Percentiles rank a stretch among this genome's conserved stretches.
Conservation (phyloP, 1,140 invertebrate genomes). For the Orussus abietinus region DNA sequence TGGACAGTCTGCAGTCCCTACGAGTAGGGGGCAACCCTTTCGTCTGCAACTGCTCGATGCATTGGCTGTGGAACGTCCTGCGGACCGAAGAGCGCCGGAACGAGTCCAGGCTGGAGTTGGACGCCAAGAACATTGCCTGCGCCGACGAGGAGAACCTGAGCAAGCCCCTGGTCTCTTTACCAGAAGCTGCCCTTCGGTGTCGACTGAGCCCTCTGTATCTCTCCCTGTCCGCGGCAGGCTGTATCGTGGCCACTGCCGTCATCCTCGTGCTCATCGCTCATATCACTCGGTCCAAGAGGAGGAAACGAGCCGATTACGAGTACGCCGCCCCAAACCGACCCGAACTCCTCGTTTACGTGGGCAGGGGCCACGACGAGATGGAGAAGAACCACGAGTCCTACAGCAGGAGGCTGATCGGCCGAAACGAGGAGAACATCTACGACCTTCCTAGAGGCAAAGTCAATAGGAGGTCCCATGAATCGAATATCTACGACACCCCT, state of each 20-base stretch:
- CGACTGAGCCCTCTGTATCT: slow-evolving; percentile 42
- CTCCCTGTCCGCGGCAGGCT: slow-evolving; percentile 35
- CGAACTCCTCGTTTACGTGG: slow-evolving; percentile 48
- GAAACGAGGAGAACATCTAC: slow-evolving; percentile 41
- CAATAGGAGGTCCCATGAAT: slow-evolving; percentile 21
- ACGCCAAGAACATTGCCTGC: slow-evolving; percentile 43
- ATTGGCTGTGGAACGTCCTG: slow-evolving; percentile 78
- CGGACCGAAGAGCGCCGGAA: slow-evolving; percentile 44
- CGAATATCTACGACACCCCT: slow-evolving; percentile 42
- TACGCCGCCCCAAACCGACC: slow-evolving; percentile 43
- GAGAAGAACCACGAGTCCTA: slow-evolving; percentile 43
- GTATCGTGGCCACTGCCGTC: slow-evolving; percentile 35
- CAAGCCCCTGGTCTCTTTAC: slow-evolving; percentile 34
- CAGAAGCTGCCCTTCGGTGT: slow-evolving; percentile 43
- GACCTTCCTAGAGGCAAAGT: slow-evolving; percentile 28
- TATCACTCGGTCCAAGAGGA: slow-evolving; percentile 35
- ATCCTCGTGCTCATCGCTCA: slow-evolving; percentile 40
- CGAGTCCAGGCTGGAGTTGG: slow-evolving; percentile 38
- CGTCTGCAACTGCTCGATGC: slow-evolving; percentile 80
- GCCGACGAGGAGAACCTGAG: slow-evolving; percentile 44
- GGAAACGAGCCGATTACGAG: slow-evolving; percentile 38
- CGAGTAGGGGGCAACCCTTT: slow-evolving; percentile 78
- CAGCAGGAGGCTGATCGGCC: slow-evolving; percentile 35
- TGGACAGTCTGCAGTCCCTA: slow-evolving; percentile 67
- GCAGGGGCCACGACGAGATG: slow-evolving; percentile 32